Evolutionary conservation across 2,113 vertebrate species (phyloP).

Genomic region (rat (Rattus norvegicus)): DNA sequence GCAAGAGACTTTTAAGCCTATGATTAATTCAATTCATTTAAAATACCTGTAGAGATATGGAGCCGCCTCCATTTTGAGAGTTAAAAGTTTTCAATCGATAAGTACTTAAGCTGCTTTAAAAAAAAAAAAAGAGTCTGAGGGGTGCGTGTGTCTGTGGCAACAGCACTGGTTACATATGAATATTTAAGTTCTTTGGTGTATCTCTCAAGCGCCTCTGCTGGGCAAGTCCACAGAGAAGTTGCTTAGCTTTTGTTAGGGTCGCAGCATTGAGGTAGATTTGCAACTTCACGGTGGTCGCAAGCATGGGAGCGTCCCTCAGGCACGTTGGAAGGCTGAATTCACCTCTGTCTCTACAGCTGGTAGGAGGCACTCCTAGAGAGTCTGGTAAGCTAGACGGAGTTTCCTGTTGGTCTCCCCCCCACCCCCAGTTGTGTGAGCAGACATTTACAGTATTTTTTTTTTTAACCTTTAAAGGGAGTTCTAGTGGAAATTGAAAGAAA

Average conservation of each 20-base stretch:
- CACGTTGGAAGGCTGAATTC: too few species aligned
- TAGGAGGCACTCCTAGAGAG: accelerated
- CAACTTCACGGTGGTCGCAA: background rate
- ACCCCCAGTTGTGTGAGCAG: background rate
- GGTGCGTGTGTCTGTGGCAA: slow-evolving; percentile 66
- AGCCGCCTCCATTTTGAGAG: slow-evolving; percentile 87
- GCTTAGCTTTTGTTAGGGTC: background rate
- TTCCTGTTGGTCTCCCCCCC: background rate
- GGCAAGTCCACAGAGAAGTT: slow-evolving; percentile 60
- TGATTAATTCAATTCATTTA: slow-evolving; percentile 94
- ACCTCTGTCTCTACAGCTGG: background rate
- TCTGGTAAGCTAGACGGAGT: background rate
- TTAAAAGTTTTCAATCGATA: slow-evolving; percentile 88
- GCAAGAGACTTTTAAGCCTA: slow-evolving; percentile 91
- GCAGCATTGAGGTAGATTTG: background rate
- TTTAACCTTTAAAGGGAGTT: background rate
- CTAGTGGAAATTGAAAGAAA: background rate
- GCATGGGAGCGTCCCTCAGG: background rate
- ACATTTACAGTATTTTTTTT: background rate
- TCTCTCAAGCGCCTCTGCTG: slow-evolving; percentile 55
- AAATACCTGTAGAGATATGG: slow-evolving; percentile 91
- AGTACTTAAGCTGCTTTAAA: slow-evolving; percentile 84
- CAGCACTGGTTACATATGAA: slow-evolving; percentile 78
- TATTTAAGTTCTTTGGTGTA: slow-evolving; percentile 76
- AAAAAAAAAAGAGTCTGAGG: slow-evolving; percentile 48